Evolutionary conservation across 2,113 vertebrate species (phyloP).

Genomic region (Oreochromis spilurus): DNA sequence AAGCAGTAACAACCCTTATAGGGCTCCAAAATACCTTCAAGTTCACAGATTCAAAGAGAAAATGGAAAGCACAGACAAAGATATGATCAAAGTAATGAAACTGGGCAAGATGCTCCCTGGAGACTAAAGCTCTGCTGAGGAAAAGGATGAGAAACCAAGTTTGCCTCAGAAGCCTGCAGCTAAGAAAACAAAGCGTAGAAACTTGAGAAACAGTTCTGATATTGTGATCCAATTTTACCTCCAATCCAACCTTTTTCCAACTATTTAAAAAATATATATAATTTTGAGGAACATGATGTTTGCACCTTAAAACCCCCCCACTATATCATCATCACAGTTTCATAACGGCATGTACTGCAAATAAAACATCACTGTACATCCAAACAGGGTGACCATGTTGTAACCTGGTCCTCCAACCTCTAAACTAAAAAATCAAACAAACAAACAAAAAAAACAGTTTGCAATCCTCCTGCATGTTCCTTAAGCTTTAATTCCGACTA

Average conservation of each 20-base stretch:
- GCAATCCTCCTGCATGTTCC: neutral
- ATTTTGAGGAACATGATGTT: neutral
- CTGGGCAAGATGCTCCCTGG: neutral
- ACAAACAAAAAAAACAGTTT: neutral
- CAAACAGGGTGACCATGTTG: neutral
- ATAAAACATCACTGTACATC: neutral
- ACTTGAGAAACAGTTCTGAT: neutral
- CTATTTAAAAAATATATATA: neutral
- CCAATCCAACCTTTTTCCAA: neutral
- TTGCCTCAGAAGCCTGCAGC: neutral
- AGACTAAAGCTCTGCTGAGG: neutral
- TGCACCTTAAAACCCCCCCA: neutral
- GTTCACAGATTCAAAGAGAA: neutral
- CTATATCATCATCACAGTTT: neutral
- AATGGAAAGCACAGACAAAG: neutral
- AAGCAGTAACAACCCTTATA: neutral
- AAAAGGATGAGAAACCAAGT: neutral
- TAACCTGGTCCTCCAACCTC: neutral
- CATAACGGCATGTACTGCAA: neutral
- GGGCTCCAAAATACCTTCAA: neutral
- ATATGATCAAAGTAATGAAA: slow-evolving; percentile 5
- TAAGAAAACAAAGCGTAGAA: neutral
- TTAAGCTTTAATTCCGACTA: neutral
- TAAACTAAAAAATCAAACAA: neutral
- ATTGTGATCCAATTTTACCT: neutral